Evolutionary conservation across 1,140 invertebrate species (phyloP), one percentile per base, ranked within the genome.

Genomic region (Rhopalosiphum padi): DNA sequence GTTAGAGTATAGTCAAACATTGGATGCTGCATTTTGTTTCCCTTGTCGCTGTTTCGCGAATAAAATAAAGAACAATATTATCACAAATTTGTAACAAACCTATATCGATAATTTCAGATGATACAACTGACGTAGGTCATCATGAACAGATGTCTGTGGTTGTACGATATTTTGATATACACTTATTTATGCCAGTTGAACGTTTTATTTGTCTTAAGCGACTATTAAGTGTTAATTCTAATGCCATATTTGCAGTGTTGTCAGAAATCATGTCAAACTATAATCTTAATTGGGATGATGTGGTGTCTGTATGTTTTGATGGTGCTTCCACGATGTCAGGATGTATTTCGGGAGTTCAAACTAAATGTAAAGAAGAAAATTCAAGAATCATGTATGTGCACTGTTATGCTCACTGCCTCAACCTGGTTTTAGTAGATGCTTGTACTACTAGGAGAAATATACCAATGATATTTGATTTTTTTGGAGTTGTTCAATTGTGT

Each of bases 271-370:
- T 68, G 5, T 22, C 22, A 2, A 68, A 30, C 23, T 68, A 25
- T 25, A n/a, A 23, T 8, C 21, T 68, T 30, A 8, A 68, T 25
- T n/a, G 60, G 60, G 3, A 8, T 30, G 8, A 23, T 68, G 23
- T 68, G 22, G 22, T 30, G 22, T 23, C 68, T 37, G 60, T 68
- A 25, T 94, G 55, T 25, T 77, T 94, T 46, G 93, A 94, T 92
- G 90, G 93, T 30, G 68, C 93, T 23, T 48, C 93, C 48, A 85
- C 82, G 48, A 94, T 94, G 82, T 83, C 93, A 23, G 93, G 93
- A 51, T n/a, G 37, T 43, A 18, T 91, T 60, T 41, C 60, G 46
- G 93, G 83, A 43, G 88, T 94, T 53, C 90, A 46, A 87, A 51
- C 46, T 25, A 94, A 86, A 53, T 86, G 89, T 46, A 43, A 43